A percentile compares a stretch with the other conserved stretches of the same genome.
These are phyloP conservation scores for Ibidorhyncha struthersii DNA, from an alignment of 2,113 vertebrate genomes.

Conservation along the genomic window DNA sequence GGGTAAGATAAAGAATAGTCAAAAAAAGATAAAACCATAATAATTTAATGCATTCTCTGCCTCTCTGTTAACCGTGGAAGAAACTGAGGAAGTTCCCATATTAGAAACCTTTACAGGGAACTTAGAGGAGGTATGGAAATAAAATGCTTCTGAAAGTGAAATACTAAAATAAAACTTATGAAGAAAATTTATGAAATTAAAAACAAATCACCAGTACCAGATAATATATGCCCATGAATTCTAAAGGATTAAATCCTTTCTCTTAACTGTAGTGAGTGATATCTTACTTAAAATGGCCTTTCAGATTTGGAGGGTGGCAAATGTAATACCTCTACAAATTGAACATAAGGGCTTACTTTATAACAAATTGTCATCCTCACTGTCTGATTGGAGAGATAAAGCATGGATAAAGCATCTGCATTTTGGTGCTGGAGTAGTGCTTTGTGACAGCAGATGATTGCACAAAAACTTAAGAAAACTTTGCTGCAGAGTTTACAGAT, in stretches of 20 bases:
- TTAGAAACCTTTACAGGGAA: not conserved
- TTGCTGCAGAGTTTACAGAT: not conserved
- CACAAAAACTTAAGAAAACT: not conserved
- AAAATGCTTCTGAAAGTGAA: not conserved
- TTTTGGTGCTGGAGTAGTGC: not conserved
- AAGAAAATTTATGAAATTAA: not conserved
- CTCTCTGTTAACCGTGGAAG: not conserved
- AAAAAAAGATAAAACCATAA: not conserved
- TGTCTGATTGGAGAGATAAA: not conserved
- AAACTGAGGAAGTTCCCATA: not conserved
- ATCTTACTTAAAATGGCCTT: not conserved
- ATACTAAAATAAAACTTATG: not conserved
- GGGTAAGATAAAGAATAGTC: not conserved
- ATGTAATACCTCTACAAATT: not conserved
- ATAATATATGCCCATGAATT: not conserved
- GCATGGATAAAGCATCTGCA: not conserved
- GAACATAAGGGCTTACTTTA: not conserved
- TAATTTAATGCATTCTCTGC: not conserved
- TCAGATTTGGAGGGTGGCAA: not conserved
- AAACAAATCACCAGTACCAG: not conserved
- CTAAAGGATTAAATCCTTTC: not conserved
- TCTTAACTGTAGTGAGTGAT: not conserved
- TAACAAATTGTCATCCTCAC: not conserved
- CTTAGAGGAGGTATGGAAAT: not conserved
- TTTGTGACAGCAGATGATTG: not conserved